Base-by-base conservation (phyloP, 2,888 invertebrate genomes). In the Athalia cordata region DNA sequence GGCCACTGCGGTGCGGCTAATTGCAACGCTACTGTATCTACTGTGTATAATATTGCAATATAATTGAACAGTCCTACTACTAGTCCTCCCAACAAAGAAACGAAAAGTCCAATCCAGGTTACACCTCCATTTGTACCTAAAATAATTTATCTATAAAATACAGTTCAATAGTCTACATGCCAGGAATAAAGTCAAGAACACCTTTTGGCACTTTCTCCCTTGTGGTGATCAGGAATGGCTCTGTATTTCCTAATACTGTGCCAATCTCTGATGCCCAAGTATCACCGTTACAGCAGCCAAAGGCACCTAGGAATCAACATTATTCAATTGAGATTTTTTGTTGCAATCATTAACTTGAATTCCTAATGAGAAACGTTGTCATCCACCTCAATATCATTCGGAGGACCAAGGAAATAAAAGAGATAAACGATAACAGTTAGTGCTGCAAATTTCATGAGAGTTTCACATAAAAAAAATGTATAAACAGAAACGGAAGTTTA, bases 191-290 rank as follows among this genome's bases (percentile, higher is more conserved):
- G 55, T 52, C 7, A 11, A 11, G n/a, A 55, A 11, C 9, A 55
- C 93, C 94, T 91, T 92, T 93, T 0, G 97, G 97, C 2, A 98
- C 97, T 84, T 90, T 93, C 82, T 93, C 92, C 81, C 94, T 92
- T 15, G 93, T 93, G 8, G 96, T 96, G 50, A 97, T 94, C 5
- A 97, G 92, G 81, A 94, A 91, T 4, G 97, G 97, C 80, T 95
- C 93, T 0, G 92, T 90, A 47, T 89, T 91, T 5, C 94, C 93
- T 29, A 96, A 87, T 0, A 96, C 97, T 52, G 95, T 92, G 1
- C 97, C 97, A 15, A 98, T 89, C 91, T 98, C 98, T 57, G 97
- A 97, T 68, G 97, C 96, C 95, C 96, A 96, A 0, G 97, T 98
- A 86, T 98, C 98, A 0, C 97, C 97, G 88, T 95, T 96, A 83